Percentiles rank a stretch among this genome's conserved stretches.
phyloP scores from a whole-genome alignment of 1,140 invertebrate species.

The Drosophila kikkawai region DNA sequence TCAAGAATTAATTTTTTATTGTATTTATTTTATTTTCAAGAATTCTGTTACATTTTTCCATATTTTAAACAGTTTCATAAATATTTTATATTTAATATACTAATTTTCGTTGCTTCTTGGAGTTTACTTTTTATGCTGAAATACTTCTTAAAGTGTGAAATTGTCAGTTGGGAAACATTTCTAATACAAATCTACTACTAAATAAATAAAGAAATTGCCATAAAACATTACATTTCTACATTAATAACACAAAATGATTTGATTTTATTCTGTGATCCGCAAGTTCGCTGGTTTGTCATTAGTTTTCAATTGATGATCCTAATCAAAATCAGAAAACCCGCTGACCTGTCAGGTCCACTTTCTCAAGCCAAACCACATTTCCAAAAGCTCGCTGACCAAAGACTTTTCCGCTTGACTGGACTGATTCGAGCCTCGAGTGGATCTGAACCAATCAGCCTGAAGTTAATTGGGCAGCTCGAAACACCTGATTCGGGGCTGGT shows the following conservation, averaged over 20 bases:
- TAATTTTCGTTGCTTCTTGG: background rate
- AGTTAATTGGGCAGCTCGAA: constrained; percentile 60
- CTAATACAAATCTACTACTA: too few relatives aligned
- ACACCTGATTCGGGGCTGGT: constrained; percentile 59
- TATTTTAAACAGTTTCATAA: background rate
- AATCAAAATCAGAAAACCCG: constrained; percentile 9
- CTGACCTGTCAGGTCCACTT: constrained; percentile 19
- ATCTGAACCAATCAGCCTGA: constrained; percentile 52
- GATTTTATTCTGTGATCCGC: background rate
- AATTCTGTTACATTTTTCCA: background rate
- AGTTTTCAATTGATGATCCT: background rate
- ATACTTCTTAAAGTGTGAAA: background rate
- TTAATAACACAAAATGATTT: background rate
- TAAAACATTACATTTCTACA: background rate
- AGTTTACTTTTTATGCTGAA: background rate
- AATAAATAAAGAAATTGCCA: background rate
- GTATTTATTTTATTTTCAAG: background rate
- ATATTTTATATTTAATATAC: background rate
- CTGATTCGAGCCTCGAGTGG: constrained; percentile 48
- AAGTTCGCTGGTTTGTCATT: constrained; percentile 1
- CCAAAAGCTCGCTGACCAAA: constrained; percentile 47
- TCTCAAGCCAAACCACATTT: constrained; percentile 20
- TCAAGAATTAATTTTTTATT: background rate
- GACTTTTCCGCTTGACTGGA: constrained; percentile 50
- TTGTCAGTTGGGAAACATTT: background rate